Evolutionary conservation across 2,888 invertebrate genomes (phyloP), one percentile per base, ranked within the genome.

Genomic region (Clanis bilineata): DNA sequence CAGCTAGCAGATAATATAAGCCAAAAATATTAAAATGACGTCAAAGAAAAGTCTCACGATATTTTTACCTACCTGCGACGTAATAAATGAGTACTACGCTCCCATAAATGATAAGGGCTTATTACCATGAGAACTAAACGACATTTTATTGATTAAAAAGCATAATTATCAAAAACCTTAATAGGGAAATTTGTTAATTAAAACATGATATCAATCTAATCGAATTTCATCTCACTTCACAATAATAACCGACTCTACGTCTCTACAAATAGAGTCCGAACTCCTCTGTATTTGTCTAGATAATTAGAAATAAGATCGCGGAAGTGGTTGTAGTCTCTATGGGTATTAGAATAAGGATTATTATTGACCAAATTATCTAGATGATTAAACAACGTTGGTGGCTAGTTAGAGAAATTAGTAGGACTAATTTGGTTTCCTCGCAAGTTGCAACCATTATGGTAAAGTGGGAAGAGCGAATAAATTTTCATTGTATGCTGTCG

Each of bases 361-460:
- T 4, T 45, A 51, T 51, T 32, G 18, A 39, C n/a, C 15, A 44
- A 22, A 25, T 39, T 45, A 45, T n/a, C 12, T 1, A 1, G n/a
- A 25, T 54, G 44, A 61, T 61, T 59, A 58, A 56, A 55, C 55
- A 38, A 45, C 58, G 61, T 45, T 61, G 61, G 57, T 58, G 61
- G 61, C 41, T 32, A 43, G 39, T 51, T 51, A 51, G 44, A 57
- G 54, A 55, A 58, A 61, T 61, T 61, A 61, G 61, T 61, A 44
- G 23, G 38, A 44, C 58, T 57, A 61, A 61, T 61, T 55, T 2
- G 45, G 23, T 38, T 23, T 57, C 22, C 15, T 57, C 21, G 22
- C n/a, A n/a, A n/a, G n/a, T n/a, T n/a, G 43, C 21, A 36, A 47
- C 45, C 36, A 36, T 57, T 21, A 47, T 45, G 15, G 45, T 45